These are phyloP conservation scores for Podarcis muralis DNA, from an alignment of 2,113 vertebrate species.

Conservation along the genomic window DNA sequence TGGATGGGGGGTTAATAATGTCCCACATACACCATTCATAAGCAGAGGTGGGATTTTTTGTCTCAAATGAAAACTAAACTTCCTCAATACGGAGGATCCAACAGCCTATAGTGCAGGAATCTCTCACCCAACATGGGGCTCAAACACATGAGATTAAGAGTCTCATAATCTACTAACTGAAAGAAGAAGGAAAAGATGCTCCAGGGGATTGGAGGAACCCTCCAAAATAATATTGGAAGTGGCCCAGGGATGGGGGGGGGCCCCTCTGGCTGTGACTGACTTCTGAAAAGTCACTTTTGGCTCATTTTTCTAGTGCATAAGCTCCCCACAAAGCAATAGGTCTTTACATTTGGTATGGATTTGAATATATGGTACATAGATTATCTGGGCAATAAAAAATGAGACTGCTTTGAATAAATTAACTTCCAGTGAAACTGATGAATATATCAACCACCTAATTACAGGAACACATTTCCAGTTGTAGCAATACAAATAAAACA, in stretches of 20 bases:
- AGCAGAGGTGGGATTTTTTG: background rate
- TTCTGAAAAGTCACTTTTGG: background rate
- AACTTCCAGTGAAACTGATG: background rate
- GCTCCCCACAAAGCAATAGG: background rate
- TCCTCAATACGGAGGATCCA: background rate
- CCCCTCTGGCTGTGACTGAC: too few relatives aligned
- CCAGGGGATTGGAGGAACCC: too few relatives aligned
- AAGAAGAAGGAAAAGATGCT: too few relatives aligned
- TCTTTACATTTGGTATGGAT: background rate
- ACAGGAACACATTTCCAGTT: background rate
- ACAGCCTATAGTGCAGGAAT: too few relatives aligned
- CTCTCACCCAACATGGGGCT: too few relatives aligned
- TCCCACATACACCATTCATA: background rate
- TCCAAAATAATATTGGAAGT: too few relatives aligned
- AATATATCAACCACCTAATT: conserved; percentile 5
- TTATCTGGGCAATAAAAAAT: background rate
- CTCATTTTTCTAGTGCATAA: background rate
- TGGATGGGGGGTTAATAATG: background rate
- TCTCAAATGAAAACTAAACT: background rate
- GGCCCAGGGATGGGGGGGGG: too few relatives aligned
- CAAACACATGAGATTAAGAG: too few relatives aligned
- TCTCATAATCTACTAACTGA: too few relatives aligned
- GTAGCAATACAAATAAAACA: conserved; percentile 8
- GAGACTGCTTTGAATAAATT: conserved; percentile 1
- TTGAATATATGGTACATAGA: background rate